These are phyloP conservation scores for Bos indicus DNA, from an alignment of 2,113 vertebrate genomes.

Conservation along the genomic window DNA sequence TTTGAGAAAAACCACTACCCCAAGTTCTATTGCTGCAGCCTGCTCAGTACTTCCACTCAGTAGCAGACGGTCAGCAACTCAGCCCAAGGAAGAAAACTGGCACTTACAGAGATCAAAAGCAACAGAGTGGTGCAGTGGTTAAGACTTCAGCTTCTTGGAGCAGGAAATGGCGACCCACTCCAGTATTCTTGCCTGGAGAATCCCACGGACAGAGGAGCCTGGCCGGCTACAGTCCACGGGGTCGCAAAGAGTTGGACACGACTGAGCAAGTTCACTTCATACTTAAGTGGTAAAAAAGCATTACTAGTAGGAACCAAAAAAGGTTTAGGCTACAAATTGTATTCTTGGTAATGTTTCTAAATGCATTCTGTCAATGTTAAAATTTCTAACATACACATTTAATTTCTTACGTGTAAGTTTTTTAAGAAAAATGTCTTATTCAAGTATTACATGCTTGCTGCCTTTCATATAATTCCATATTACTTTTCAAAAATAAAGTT, in stretches of 20 bases:
- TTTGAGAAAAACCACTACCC: neutral
- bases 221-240: too few relatives aligned
- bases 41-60: neutral
- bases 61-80: neutral
- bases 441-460: neutral
- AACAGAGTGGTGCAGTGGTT: neutral
- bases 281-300: neutral
- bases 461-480: neutral
- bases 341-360: neutral
- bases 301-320: neutral
- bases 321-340: neutral
- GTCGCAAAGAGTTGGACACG: too few relatives aligned
- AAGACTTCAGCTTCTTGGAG: neutral
- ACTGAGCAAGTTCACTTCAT: too few relatives aligned
- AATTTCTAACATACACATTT: neutral
- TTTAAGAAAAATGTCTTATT: neutral
- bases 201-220: too few relatives aligned
- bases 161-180: too few relatives aligned
- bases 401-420: neutral
- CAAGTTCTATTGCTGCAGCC: neutral
- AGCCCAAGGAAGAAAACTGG: neutral
- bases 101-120: neutral
- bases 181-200: too few relatives aligned
- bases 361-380: neutral
- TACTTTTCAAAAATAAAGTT: neutral